These are phyloP conservation scores for Bactericera cockerelli DNA, from an alignment of 1,140 invertebrate species.

Conservation along the genomic window DNA sequence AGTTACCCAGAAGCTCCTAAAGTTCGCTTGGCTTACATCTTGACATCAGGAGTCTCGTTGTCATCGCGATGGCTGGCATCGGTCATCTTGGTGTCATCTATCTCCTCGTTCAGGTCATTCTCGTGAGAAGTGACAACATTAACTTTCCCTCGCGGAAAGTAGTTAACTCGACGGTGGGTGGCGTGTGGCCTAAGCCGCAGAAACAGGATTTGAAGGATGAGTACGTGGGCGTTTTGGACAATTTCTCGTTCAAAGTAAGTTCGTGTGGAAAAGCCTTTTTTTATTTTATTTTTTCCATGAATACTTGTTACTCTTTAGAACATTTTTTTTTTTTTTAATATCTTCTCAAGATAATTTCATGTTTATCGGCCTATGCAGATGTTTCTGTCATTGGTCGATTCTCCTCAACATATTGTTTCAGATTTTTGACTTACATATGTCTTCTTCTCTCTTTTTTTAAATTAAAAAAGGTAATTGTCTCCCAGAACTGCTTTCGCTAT, in stretches of 20 bases:
- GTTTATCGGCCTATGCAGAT: too few species aligned
- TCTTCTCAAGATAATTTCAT: not conserved
- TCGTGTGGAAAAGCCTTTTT: too few species aligned
- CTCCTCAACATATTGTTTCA: too few species aligned
- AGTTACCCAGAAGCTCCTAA: too few species aligned
- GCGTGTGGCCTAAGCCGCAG: not conserved
- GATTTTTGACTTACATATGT: not conserved
- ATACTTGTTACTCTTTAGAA: not conserved
- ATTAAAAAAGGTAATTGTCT: too few species aligned
- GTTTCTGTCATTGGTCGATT: too few species aligned
- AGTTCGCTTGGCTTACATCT: too few species aligned
- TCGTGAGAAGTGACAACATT: not conserved
- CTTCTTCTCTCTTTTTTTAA: not conserved
- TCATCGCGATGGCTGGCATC: too few species aligned
- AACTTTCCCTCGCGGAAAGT: not conserved
- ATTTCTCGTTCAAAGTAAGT: slow-evolving; percentile 2
- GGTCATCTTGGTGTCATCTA: too few species aligned
- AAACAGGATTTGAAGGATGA: not conserved
- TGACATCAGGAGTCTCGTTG: too few species aligned
- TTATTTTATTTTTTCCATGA: too few species aligned
- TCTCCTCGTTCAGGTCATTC: too few species aligned
- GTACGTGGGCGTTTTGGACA: not conserved
- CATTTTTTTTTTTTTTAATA: not conserved
- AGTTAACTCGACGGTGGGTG: not conserved
- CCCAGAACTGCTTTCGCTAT: not conserved